These are phyloP conservation scores for Pyrrhosoma nymphula DNA, from an alignment of 2,888 invertebrate genomes.

Conservation along the genomic window DNA sequence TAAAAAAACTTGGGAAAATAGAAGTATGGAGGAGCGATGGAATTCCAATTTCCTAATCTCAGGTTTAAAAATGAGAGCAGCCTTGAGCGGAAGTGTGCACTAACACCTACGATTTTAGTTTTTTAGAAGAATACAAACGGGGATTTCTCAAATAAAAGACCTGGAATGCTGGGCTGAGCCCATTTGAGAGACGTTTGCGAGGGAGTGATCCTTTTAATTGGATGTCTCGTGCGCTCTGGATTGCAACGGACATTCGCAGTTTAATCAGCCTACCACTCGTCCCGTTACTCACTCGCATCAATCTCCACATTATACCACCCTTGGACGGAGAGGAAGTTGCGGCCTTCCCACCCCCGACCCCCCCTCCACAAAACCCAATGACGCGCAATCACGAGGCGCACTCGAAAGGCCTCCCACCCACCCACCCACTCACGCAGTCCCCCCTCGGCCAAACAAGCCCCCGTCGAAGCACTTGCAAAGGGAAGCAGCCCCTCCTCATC, in stretches of 20 bases:
- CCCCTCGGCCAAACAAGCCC: neutral
- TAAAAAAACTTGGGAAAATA: too few relatives aligned
- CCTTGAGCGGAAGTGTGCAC: too few relatives aligned
- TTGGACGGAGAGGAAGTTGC: slow-evolving; percentile 19
- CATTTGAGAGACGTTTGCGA: neutral
- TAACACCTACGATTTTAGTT: too few relatives aligned
- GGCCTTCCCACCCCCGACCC: neutral
- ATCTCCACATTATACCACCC: neutral
- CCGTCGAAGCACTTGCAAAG: too few relatives aligned
- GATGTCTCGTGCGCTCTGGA: neutral
- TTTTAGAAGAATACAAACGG: too few relatives aligned
- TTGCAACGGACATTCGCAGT: neutral
- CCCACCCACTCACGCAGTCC: neutral
- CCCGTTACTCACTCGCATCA: neutral
- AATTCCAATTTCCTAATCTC: too few relatives aligned
- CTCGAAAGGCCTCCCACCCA: neutral
- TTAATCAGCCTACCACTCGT: neutral
- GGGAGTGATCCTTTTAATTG: neutral
- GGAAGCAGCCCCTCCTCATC: neutral
- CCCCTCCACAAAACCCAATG: neutral
- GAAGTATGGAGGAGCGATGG: too few relatives aligned
- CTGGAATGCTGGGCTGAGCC: neutral
- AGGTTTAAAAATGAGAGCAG: too few relatives aligned
- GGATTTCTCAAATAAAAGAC: too few relatives aligned
- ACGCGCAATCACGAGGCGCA: neutral